Conservation (phyloP, 2,888 invertebrate species). For the Flexamia atlantica region DNA sequence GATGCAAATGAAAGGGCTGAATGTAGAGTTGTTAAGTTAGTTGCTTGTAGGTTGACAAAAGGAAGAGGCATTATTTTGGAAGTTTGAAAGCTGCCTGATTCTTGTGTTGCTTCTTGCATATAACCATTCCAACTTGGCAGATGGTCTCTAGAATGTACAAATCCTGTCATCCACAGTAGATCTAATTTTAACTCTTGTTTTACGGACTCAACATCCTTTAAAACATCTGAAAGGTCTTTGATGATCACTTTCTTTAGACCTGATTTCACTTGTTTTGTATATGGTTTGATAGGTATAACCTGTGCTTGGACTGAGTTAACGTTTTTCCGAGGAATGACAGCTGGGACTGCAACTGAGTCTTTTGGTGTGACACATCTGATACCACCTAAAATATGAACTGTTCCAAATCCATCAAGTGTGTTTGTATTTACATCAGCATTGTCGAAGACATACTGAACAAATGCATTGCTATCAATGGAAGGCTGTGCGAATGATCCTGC, state of each 20-base stretch:
- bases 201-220: background rate
- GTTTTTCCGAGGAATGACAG: background rate
- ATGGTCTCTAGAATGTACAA: background rate
- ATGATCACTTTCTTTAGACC: background rate
- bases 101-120: background rate
- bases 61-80: background rate
- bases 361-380: background rate
- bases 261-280: background rate
- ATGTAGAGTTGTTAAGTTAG: constrained; percentile 1
- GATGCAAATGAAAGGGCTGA: background rate
- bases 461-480: background rate
- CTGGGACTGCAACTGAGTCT: background rate
- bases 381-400: background rate
- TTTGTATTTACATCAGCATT: background rate
- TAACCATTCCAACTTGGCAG: constrained; percentile 6
- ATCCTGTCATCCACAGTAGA: background rate
- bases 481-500: background rate
- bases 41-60: background rate
- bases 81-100: background rate
- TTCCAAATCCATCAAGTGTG: background rate
- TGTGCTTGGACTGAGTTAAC: background rate
- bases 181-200: background rate
- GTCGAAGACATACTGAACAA: constrained; percentile 11
- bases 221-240: background rate
- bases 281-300: background rate